Percentiles rank a stretch among this genome's conserved stretches.
These are phyloP conservation scores for Tachysurus fulvidraco DNA, from an alignment of 2,113 vertebrate genomes.

Conservation along the genomic window DNA sequence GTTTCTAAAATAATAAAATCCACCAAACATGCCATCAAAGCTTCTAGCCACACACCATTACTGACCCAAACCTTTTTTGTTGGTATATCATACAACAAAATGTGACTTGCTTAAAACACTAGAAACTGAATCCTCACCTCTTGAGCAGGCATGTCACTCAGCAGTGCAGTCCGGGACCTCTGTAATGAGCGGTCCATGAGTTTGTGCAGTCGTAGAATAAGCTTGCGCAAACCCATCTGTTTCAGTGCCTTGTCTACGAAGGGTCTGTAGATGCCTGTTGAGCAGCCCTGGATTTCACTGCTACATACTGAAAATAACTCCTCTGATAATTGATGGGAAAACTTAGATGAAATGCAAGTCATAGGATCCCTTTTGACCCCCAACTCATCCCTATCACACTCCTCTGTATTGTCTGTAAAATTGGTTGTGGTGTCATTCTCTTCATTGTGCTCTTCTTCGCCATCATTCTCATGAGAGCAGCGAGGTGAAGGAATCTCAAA, in stretches of 20 bases:
- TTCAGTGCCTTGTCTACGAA: slow-evolving; percentile 99
- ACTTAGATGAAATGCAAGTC: slow-evolving; percentile 71
- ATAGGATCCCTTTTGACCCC: slow-evolving; percentile 62
- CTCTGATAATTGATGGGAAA: slow-evolving; percentile 81
- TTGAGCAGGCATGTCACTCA: slow-evolving; percentile 77
- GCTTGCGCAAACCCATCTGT: slow-evolving; percentile 96
- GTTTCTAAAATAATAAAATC: not conserved
- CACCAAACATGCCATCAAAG: not conserved
- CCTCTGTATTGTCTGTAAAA: slow-evolving; percentile 80
- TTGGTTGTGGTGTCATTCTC: slow-evolving; percentile 78
- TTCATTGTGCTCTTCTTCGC: slow-evolving; percentile 72
- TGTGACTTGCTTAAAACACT: not conserved
- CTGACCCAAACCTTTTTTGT: not conserved
- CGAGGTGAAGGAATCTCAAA: slow-evolving; percentile 97
- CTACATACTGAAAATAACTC: slow-evolving; percentile 71
- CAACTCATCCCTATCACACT: slow-evolving; percentile 41
- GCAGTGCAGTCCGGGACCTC: slow-evolving; percentile 87
- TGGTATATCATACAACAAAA: not conserved
- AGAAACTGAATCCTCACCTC: slow-evolving; percentile 76
- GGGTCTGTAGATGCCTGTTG: slow-evolving; percentile 94
- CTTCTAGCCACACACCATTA: not conserved
- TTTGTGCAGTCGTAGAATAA: slow-evolving; percentile 96
- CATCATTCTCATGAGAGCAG: slow-evolving; percentile 79
- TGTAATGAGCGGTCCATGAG: slow-evolving; percentile 97
- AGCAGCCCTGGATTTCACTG: slow-evolving; percentile 76